These are phyloP conservation scores for Nymphicus hollandicus DNA, from an alignment of 2,113 vertebrate genomes.

Conservation along the genomic window DNA sequence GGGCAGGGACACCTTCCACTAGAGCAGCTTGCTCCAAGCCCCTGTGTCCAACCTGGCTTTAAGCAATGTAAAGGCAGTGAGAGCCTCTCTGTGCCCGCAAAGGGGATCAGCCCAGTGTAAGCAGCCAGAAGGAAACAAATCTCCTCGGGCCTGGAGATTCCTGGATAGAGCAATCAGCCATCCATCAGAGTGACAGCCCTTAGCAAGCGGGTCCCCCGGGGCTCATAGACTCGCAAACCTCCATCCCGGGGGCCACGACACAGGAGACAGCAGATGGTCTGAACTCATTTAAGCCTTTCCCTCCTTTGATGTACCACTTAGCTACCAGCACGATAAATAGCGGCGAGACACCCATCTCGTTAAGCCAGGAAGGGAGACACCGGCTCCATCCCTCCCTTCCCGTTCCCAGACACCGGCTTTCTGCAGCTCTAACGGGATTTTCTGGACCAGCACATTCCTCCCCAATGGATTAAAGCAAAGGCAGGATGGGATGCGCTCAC, in stretches of 20 bases:
- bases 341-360: not conserved
- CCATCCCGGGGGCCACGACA: not conserved
- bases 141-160: not conserved
- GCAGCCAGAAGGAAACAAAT: not conserved
- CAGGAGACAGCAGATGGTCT: conserved; percentile 28
- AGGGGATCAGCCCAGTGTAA: not conserved
- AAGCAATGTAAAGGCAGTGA: not conserved
- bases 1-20: not conserved
- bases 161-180: conserved; percentile 17
- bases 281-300: conserved; percentile 34
- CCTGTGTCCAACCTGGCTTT: not conserved
- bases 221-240: not conserved
- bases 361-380: not conserved
- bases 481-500: fast-evolving
- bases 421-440: not conserved
- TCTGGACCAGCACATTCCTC: not conserved
- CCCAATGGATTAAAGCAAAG: fast-evolving
- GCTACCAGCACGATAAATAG: not conserved
- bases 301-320: conserved; percentile 33
- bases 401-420: not conserved
- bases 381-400: not conserved
- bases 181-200: conserved; percentile 24
- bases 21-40: not conserved
- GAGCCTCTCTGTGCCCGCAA: fast-evolving
- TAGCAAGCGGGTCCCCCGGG: not conserved